Evolutionary conservation across 2,797 vertebrate species (phyloP), one percentile per base, ranked within the genome.

Genomic region (Gymnocypris eckloni): DNA sequence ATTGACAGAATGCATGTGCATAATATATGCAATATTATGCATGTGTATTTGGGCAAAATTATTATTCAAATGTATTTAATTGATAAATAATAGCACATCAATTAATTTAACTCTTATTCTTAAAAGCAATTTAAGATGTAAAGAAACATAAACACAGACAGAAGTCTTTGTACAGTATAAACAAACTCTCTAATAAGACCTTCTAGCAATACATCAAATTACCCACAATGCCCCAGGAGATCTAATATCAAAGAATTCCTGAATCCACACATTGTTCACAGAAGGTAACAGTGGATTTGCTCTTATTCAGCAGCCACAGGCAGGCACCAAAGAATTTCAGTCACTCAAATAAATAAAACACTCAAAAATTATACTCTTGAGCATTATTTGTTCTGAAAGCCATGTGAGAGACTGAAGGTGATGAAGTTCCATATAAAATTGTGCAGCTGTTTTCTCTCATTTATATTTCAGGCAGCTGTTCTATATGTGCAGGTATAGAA

Each of bases 401-500:
- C 45, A 52, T 18, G 6, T 50, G n/a, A 72, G 33, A 72, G 39
- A 72, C 9, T 16, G 56, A 45, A 79, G 43, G 13, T 76, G 33
- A 37, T 66, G 61, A 66, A n/a, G 45, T 77, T 77, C 41, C 37
- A 54, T 78, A 13, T 43, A 18, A 70, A 70, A 56, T 28, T 41
- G 33, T 28, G 22, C 71, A 66, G 56, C 37, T 56, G 80, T 79
- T 66, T 79, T 12, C 13, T 43, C 12, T 9, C 4, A 16, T 72
- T 82, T 43, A 33, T 11, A 48, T 73, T 73, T 82, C 41, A n/a
- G 50, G 50, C 9, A 11, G 41, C 41, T 64, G 56, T 33, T 81
- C 43, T 86, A 45, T 43, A 16, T 85, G 80, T 70, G 37, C 37
- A 72, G 79, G 79, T 81, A 69, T 33, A 48, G 79, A 82, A 82